Base-by-base conservation (phyloP, 2,113 vertebrate genomes). In the Colistium nudipinnis region DNA sequence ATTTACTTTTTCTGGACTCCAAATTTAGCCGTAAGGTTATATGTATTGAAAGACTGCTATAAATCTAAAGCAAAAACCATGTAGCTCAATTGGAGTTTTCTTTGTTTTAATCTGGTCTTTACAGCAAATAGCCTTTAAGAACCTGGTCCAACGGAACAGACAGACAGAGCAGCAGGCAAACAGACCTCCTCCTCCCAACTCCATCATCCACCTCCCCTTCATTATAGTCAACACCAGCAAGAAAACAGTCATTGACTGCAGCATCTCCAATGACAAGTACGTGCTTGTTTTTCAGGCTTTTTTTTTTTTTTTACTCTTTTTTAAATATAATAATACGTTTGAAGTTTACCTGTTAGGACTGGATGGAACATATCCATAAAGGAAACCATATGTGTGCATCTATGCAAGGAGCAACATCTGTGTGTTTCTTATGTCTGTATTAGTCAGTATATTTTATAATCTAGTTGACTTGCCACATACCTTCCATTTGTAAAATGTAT, bases 71-170 rank as follows among this genome's bases (percentile, higher is more conserved):
- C 2, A 5, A 62, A 41, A 3, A 11, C 27, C 25, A n/a, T 55
- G 16, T 6, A 1, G 31, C 12, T 35, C 16, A 14, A 20, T 62
- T 9, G 52, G 33, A 39, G 14, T 22, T n/a, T 44, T 31, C 14
- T 24, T 24, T n/a, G 44, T 28, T 62, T 53, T 74, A 10, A 24
- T 82, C 4, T 78, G 47, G 19, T 75, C 64, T 71, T 35, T 86
- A n/a, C 89, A 99, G 98, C 98, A 99, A 99, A 99, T 99, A 88
- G 97, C 98, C 89, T 99, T 99, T 86, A 99, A 99, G 89, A 99
- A 98, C 84, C 94, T 99, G 22, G 97, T 99, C 80, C 96, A 98
- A 86, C 88, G 98, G 85, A 99, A 99, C 91, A 94, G 94, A 74
- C 96, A 96, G 62, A 93, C 92, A 25, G 97, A 99, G 48, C 96